These are phyloP conservation scores for Allophyes oxyacanthae DNA, from an alignment of 2,888 invertebrate genomes.

Conservation along the genomic window DNA sequence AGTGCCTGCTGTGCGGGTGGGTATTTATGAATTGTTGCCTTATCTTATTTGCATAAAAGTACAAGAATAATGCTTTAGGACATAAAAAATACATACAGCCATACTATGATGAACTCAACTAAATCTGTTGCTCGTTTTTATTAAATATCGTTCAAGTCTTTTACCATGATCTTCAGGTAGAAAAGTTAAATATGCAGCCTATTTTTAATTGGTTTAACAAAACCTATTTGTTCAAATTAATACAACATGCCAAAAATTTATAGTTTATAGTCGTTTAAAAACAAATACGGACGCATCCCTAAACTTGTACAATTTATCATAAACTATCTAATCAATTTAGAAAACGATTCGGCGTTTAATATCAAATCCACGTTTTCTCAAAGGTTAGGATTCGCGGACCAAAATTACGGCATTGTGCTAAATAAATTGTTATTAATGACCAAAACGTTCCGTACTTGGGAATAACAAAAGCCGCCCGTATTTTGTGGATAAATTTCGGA, in stretches of 20 bases:
- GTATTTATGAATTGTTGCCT: constrained; percentile 23
- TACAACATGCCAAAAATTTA: constrained; percentile 33
- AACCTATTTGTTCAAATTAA: constrained; percentile 29
- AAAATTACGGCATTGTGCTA: constrained; percentile 85
- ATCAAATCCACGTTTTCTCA: constrained; percentile 85
- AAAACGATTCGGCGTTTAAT: constrained; percentile 81
- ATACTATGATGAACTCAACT: no score
- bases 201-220: constrained; percentile 8
- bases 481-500: constrained; percentile 79
- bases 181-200: background rate
- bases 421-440: constrained; percentile 89
- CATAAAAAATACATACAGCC: no score
- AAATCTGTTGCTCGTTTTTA: no score
- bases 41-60: constrained; percentile 8
- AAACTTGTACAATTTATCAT: constrained; percentile 80
- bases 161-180: no score
- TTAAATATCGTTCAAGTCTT: no score
- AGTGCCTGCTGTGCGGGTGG: constrained; percentile 44
- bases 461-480: constrained; percentile 78
- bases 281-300: constrained; percentile 46
- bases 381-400: constrained; percentile 81
- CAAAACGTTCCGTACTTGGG: constrained; percentile 78
- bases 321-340: constrained; percentile 87
- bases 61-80: no score
- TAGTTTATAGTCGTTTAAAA: constrained; percentile 28